Evolutionary conservation across 2,797 vertebrate species (phyloP).

Genomic region (Antennarius maculatus): DNA sequence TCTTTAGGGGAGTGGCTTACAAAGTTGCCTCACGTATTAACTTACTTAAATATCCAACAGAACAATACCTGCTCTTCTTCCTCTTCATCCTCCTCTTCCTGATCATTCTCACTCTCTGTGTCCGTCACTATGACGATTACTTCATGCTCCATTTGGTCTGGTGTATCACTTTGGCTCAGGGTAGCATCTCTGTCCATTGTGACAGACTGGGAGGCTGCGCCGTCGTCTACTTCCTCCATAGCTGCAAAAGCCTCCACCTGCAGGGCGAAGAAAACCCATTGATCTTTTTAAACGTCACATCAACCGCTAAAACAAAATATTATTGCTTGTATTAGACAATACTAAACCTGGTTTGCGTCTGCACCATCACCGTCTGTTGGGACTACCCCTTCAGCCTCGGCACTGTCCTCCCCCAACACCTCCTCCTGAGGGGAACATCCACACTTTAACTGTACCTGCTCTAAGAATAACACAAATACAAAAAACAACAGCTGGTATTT

Average conservation of each 20-base stretch:
- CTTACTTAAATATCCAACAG: neutral
- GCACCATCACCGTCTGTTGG: slow-evolving; percentile 87
- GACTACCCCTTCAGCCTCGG: slow-evolving; percentile 88
- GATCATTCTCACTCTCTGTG: slow-evolving; percentile 92
- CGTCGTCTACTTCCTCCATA: slow-evolving; percentile 87
- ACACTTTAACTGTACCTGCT: neutral
- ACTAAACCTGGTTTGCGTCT: slow-evolving; percentile 88
- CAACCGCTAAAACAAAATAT: too few species aligned
- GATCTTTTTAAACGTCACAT: neutral
- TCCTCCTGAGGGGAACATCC: slow-evolving; percentile 85
- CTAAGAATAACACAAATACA: neutral
- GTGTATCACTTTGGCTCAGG: slow-evolving; percentile 79
- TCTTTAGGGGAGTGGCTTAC: too few species aligned
- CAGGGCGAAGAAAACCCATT: slow-evolving; percentile 7
- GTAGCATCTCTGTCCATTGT: slow-evolving; percentile 82
- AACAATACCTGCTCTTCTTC: slow-evolving; percentile 78
- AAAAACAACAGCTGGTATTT: neutral
- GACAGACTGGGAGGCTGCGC: slow-evolving; percentile 84
- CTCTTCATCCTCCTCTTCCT: slow-evolving; percentile 91
- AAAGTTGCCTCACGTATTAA: neutral
- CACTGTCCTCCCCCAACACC: slow-evolving; percentile 88
- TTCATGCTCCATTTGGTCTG: slow-evolving; percentile 86
- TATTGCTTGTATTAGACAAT: neutral
- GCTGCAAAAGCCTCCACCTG: slow-evolving; percentile 87
- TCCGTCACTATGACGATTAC: slow-evolving; percentile 96